phyloP scores from a whole-genome alignment of 2,113 vertebrate genomes.

The Sapajus apella region DNA sequence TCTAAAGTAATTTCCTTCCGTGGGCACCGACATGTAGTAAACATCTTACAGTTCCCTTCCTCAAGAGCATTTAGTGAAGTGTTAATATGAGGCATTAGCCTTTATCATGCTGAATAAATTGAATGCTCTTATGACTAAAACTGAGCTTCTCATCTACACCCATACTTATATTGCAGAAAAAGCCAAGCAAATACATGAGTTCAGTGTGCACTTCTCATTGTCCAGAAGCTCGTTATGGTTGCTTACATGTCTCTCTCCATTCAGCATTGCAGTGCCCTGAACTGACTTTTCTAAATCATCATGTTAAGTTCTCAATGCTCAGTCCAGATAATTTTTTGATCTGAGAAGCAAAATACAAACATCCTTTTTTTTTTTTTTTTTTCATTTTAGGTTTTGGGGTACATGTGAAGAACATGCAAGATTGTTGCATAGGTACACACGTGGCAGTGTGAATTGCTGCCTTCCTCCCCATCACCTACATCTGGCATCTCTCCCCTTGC shows the following conservation, averaged over 20 bases:
- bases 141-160: background rate
- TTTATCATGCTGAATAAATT: constrained; percentile 8
- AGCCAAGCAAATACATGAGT: background rate
- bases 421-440: too few species aligned
- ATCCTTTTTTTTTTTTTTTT: too few species aligned
- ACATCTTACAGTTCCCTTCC: background rate
- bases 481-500: too few species aligned
- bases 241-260: background rate
- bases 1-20: constrained; percentile 13
- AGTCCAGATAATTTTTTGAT: background rate
- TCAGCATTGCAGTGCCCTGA: background rate
- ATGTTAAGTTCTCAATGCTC: background rate
- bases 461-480: too few species aligned
- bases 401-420: too few species aligned
- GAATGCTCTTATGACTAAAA: background rate
- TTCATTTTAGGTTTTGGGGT: too few species aligned
- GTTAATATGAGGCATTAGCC: constrained; percentile 34
- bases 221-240: background rate
- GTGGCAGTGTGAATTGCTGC: too few species aligned
- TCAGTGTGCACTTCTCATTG: background rate
- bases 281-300: background rate
- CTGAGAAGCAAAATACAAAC: background rate
- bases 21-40: background rate
- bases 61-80: background rate
- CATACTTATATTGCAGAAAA: background rate